Percentiles rank a stretch among this genome's conserved stretches.
Evolutionary conservation across 2,113 vertebrate species (phyloP).

Genomic region (Gobiocypris rarus): DNA sequence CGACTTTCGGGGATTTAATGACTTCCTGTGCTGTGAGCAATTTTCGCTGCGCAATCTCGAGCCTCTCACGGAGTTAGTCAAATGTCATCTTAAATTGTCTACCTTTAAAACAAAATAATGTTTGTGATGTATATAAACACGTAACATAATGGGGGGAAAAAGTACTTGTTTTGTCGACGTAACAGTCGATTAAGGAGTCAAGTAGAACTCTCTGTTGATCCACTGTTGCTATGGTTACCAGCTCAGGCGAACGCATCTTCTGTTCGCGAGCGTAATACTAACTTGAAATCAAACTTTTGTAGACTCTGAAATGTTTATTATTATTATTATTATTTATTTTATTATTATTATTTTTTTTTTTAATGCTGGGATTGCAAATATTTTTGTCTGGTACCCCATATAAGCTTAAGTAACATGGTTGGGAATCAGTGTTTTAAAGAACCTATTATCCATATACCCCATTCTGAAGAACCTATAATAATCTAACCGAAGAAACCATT

Average conservation of each 20-base stretch:
- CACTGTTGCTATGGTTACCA: conserved; percentile 33
- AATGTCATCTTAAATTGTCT: not conserved
- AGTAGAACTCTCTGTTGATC: not conserved
- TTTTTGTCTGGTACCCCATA: not conserved
- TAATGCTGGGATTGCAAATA: not conserved
- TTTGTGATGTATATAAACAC: not conserved
- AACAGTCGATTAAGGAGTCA: not conserved
- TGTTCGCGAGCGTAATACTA: not conserved
- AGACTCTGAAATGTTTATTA: not conserved
- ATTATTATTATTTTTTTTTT: no score
- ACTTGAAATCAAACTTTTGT: not conserved
- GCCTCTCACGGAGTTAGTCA: not conserved
- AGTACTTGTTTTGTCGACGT: not conserved
- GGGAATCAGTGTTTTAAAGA: not conserved
- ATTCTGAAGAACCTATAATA: not conserved
- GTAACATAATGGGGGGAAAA: no score
- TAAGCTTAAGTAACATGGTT: not conserved
- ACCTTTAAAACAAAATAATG: not conserved
- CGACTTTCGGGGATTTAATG: not conserved
- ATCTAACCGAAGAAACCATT: no score
- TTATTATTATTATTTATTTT: no score
- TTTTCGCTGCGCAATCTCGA: not conserved
- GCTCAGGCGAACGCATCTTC: not conserved
- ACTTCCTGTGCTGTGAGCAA: not conserved
- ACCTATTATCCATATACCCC: not conserved